phyloP scores from a whole-genome alignment of 2,888 invertebrate species.

The Pandemis heparana region DNA sequence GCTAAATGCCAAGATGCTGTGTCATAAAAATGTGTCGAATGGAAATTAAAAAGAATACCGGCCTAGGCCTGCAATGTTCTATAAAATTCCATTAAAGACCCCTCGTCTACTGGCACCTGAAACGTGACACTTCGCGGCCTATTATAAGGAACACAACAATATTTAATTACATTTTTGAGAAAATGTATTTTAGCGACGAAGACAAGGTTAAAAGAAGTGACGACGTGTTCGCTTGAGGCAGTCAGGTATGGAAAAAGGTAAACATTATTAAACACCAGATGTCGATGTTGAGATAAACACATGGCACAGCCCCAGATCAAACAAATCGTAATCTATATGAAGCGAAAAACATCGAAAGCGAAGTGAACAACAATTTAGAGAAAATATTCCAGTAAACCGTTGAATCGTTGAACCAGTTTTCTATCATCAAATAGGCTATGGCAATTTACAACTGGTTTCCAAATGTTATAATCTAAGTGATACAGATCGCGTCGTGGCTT shows the following conservation, averaged over 20 bases:
- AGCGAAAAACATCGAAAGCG: neutral
- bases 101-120: no score
- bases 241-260: constrained; percentile 15
- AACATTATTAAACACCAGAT: constrained; percentile 16
- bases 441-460: neutral
- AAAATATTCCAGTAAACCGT: neutral
- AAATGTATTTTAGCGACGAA: neutral
- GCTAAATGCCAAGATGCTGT: no score
- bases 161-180: no score
- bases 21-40: no score
- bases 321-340: constrained; percentile 11
- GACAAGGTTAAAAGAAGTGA: constrained; percentile 22
- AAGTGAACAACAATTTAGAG: neutral
- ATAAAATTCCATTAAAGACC: no score
- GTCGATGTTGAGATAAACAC: constrained; percentile 12
- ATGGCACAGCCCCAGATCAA: constrained; percentile 16
- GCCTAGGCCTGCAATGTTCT: no score
- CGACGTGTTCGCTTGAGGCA: neutral
- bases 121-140: no score
- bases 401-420: neutral
- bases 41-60: no score
- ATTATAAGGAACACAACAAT: no score
- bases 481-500: neutral
- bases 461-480: neutral
- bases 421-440: neutral